Conservation (phyloP, 2,888 invertebrate species). For the Drosophila dives region DNA sequence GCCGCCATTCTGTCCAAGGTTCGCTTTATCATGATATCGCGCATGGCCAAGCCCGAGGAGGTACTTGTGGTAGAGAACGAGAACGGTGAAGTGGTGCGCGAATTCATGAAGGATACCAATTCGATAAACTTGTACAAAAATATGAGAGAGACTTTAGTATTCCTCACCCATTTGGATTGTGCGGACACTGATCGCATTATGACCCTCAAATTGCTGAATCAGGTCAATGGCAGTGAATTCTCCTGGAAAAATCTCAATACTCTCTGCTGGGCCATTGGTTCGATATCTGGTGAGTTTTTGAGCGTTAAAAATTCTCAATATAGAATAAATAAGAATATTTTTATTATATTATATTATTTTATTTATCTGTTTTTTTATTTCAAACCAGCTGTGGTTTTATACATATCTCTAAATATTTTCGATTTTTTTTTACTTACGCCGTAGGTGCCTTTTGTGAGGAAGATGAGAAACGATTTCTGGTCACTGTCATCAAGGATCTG, state of each 20-base stretch:
- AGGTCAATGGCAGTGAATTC: conserved; percentile 99
- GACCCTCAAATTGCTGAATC: conserved; percentile 99
- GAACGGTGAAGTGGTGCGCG: conserved; percentile 99
- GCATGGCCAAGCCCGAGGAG: conserved; percentile 99
- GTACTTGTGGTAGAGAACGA: conserved; percentile 99
- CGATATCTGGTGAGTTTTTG: conserved; percentile 92
- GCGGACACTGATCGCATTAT: conserved; percentile 99
- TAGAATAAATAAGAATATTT: neutral
- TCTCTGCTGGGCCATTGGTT: conserved; percentile 99
- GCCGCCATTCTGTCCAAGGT: conserved; percentile 93
- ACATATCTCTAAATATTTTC: neutral
- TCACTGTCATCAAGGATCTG: conserved; percentile 99
- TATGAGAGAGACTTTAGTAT: conserved; percentile 99
- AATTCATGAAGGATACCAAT: conserved; percentile 99
- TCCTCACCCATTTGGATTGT: conserved; percentile 99
- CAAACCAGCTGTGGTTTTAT: too few species aligned
- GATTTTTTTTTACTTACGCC: neutral
- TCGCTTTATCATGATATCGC: conserved; percentile 98
- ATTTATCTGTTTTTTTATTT: neutral
- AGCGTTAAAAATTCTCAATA: neutral
- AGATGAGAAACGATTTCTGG: conserved; percentile 99
- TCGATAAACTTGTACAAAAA: conserved; percentile 99
- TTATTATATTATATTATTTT: too few species aligned
- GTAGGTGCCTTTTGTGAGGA: conserved; percentile 97
- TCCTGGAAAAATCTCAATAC: conserved; percentile 99